Evolutionary conservation across 1,140 invertebrate genomes (phyloP).

Genomic region (Pogonus chalceus): DNA sequence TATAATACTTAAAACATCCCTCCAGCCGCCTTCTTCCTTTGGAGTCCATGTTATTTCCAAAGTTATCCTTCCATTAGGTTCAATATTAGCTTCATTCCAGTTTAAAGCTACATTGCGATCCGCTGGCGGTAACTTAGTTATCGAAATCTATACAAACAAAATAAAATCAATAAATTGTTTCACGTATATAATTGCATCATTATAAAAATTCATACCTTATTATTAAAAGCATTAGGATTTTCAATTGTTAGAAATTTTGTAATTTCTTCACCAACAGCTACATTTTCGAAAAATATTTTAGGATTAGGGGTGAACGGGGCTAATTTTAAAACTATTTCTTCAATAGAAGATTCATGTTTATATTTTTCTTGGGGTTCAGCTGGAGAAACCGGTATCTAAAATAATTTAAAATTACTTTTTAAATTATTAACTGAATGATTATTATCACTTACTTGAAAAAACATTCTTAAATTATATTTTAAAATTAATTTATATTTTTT

Average conservation of each 20-base stretch:
- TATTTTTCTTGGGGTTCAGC: conserved; percentile 27
- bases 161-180: background rate
- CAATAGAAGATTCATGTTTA: conserved; percentile 23
- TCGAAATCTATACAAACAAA: conserved; percentile 41
- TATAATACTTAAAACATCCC: conserved; percentile 50
- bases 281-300: conserved; percentile 52
- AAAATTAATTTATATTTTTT: no score
- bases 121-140: conserved; percentile 44
- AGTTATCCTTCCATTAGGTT: conserved; percentile 35
- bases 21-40: conserved; percentile 40
- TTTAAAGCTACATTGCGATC: conserved; percentile 46
- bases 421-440: conserved; percentile 13
- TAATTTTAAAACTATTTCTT: conserved; percentile 39
- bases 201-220: conserved; percentile 37
- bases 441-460: conserved; percentile 28
- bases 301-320: conserved; percentile 50
- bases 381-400: conserved; percentile 13
- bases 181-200: background rate
- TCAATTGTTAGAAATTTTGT: conserved; percentile 42
- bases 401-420: conserved; percentile 12
- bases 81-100: conserved; percentile 37
- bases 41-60: conserved; percentile 53
- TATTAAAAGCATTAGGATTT: conserved; percentile 43
- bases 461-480: conserved; percentile 24
- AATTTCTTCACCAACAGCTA: conserved; percentile 42